These are phyloP conservation scores for Willisornis vidua DNA, from an alignment of 2,113 vertebrate species.

Conservation along the genomic window DNA sequence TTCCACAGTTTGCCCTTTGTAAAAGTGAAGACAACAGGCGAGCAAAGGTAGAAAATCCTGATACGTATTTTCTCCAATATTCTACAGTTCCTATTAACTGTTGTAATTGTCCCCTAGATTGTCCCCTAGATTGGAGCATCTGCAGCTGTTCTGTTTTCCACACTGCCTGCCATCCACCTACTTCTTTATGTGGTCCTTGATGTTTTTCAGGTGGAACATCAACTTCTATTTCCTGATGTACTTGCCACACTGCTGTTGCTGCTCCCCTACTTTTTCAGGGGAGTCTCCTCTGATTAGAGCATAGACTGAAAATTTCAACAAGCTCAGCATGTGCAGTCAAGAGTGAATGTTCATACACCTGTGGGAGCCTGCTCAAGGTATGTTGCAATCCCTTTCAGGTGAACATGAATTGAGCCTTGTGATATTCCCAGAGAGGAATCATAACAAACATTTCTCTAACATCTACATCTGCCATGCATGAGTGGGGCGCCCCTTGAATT, in stretches of 20 bases:
- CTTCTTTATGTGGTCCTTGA: not conserved
- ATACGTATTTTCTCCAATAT: not conserved
- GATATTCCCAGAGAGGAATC: not conserved
- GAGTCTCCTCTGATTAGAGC: not conserved
- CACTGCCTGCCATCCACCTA: not conserved
- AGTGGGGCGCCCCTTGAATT: not conserved
- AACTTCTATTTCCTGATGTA: not conserved
- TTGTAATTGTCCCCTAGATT: not conserved
- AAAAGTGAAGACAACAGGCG: not conserved
- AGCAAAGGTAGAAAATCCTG: not conserved
- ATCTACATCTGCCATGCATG: not conserved
- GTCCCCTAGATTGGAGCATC: not conserved
- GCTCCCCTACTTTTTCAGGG: not conserved
- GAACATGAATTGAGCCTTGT: not conserved
- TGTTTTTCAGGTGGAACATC: not conserved
- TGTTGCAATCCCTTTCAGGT: not conserved
- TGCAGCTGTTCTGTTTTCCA: not conserved
- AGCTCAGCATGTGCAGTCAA: not conserved
- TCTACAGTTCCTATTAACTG: not conserved
- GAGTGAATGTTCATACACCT: not conserved
- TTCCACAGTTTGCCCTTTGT: not conserved
- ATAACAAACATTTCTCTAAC: not conserved
- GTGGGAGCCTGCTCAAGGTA: not conserved
- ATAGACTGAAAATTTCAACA: not conserved
- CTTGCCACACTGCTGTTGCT: not conserved